A percentile compares a stretch with the other conserved stretches of the same genome.
Evolutionary conservation across 1,140 invertebrate genomes (phyloP).

Genomic region (Drosophila bipectinata): DNA sequence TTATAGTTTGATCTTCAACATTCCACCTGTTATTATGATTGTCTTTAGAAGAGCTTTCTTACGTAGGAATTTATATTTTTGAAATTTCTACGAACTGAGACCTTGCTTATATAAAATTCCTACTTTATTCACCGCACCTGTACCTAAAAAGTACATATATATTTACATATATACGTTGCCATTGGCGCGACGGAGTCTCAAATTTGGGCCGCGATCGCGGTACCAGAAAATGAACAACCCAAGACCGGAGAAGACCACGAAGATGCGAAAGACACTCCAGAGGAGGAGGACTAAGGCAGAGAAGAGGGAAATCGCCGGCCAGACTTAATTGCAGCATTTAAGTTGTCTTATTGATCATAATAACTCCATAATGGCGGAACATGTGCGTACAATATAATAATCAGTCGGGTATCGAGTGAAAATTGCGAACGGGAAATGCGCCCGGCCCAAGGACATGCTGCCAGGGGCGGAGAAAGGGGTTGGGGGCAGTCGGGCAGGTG

Average conservation of each 20-base stretch:
- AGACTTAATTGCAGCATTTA: slow-evolving; percentile 84
- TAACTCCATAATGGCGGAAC: slow-evolving; percentile 84
- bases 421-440: slow-evolving; percentile 76
- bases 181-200: slow-evolving; percentile 66
- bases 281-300: not conserved
- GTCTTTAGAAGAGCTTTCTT: no score
- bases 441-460: slow-evolving; percentile 17
- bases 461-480: not conserved
- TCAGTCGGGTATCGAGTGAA: slow-evolving; percentile 74
- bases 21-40: no score
- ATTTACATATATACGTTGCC: slow-evolving; percentile 48
- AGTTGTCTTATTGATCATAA: slow-evolving; percentile 84
- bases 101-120: not conserved
- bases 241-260: slow-evolving; percentile 4
- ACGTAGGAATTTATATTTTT: no score
- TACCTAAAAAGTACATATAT: slow-evolving; percentile 22
- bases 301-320: slow-evolving; percentile 40
- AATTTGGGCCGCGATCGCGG: slow-evolving; percentile 69
- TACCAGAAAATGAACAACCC: slow-evolving; percentile 35
- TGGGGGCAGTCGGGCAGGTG: slow-evolving; percentile 2
- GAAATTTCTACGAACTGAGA: not conserved
- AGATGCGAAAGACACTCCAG: slow-evolving; percentile 19
- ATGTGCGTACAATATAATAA: slow-evolving; percentile 83
- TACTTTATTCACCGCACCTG: not conserved
- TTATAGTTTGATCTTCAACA: no score